A percentile compares a stretch with the other conserved stretches of the same genome.
phyloP scores from a whole-genome alignment of 2,113 vertebrate species.

The Azemiops feae region DNA sequence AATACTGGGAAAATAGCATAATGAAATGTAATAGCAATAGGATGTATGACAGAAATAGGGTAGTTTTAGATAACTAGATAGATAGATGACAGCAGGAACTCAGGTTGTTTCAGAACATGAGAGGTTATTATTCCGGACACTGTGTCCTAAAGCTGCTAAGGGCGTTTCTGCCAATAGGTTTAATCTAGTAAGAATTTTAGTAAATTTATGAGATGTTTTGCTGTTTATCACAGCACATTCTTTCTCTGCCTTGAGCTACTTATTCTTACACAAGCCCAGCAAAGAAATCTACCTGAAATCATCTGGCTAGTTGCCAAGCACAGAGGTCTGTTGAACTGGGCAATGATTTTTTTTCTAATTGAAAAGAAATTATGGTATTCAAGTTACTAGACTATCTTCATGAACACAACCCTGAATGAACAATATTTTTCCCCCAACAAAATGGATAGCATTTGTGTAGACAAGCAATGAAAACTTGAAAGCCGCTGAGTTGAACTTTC shows the following conservation, averaged over 20 bases:
- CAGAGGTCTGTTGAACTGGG: background rate
- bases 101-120: background rate
- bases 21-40: background rate
- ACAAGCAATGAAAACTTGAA: background rate
- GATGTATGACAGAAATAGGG: no score
- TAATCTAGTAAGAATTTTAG: background rate
- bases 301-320: background rate
- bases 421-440: background rate
- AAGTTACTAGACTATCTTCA: background rate
- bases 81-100: no score
- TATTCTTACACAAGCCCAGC: background rate
- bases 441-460: background rate
- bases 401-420: background rate
- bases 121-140: background rate
- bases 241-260: background rate
- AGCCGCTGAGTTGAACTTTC: background rate
- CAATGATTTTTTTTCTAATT: background rate
- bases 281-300: background rate
- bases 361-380: background rate
- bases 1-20: background rate
- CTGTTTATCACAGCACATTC: background rate
- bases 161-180: background rate
- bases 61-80: background rate
- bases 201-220: background rate
- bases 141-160: background rate